Evolutionary conservation across 2,888 invertebrate genomes (phyloP).

Genomic region (Tachystola acroxantha): DNA sequence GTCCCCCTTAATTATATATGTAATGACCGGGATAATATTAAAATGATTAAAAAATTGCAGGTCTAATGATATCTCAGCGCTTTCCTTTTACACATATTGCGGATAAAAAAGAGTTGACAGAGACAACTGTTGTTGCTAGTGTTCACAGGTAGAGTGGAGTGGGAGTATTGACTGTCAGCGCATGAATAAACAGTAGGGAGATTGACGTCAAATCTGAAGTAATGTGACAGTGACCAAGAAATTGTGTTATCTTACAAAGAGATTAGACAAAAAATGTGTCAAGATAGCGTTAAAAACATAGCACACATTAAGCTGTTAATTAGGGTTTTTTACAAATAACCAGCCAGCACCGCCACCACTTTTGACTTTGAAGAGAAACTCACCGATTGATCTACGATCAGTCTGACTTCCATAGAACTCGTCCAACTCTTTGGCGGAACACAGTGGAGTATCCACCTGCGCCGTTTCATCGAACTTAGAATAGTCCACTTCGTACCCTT

Average conservation of each 20-base stretch:
- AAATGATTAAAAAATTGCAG: too few relatives aligned
- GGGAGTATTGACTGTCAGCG: constrained; percentile 3
- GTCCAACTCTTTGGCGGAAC: constrained; percentile 82
- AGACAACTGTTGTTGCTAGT: too few relatives aligned
- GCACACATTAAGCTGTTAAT: constrained; percentile 30
- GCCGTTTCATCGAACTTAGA: constrained; percentile 88
- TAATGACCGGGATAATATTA: too few relatives aligned
- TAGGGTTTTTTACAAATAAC: constrained; percentile 35
- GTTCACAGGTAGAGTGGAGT: too few relatives aligned
- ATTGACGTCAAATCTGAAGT: constrained; percentile 10
- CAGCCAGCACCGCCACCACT: constrained; percentile 45
- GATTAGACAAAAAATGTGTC: constrained; percentile 16
- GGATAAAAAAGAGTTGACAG: too few relatives aligned
- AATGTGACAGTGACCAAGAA: constrained; percentile 21
- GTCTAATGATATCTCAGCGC: too few relatives aligned
- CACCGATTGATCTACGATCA: constrained; percentile 76
- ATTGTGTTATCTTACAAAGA: constrained; percentile 22
- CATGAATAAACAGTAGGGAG: constrained; percentile 1
- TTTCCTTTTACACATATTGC: too few relatives aligned
- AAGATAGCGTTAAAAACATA: constrained; percentile 20
- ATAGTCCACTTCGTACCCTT: constrained; percentile 89
- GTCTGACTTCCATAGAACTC: constrained; percentile 80
- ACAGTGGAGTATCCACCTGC: constrained; percentile 88
- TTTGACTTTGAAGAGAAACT: constrained; percentile 47
- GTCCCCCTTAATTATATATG: too few relatives aligned